Percentiles rank a stretch among this genome's conserved stretches.
phyloP scores from a whole-genome alignment of 2,113 vertebrate genomes.

The Toxostoma redivivum region DNA sequence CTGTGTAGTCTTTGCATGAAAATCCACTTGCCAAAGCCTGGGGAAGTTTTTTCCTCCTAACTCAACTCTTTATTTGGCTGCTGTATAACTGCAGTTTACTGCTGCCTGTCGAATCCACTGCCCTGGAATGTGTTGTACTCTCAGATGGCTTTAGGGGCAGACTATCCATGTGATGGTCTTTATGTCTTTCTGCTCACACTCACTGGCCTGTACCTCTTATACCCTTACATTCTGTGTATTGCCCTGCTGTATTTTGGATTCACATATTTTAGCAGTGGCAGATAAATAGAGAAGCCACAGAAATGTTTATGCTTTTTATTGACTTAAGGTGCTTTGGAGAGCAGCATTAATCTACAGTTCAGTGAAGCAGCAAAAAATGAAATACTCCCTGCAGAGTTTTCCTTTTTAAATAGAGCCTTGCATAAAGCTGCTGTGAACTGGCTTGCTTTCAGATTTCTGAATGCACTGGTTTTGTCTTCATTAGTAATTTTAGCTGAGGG shows the following conservation, averaged over 20 bases:
- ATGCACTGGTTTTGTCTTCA: conserved; percentile 16
- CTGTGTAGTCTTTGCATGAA: background rate
- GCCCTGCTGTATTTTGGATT: background rate
- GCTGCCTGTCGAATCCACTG: background rate
- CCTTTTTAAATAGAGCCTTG: background rate
- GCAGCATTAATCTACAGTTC: conserved; percentile 45
- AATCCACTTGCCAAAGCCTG: background rate
- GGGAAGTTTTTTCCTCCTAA: background rate
- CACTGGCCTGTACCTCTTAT: background rate
- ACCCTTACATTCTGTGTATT: background rate
- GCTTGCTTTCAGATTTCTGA: background rate
- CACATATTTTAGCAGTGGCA: background rate
- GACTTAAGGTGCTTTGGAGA: conserved; percentile 25
- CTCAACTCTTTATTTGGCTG: background rate
- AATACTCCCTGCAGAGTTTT: conserved; percentile 44
- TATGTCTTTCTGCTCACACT: background rate
- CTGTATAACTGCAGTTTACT: background rate
- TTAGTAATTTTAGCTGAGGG: conserved; percentile 39
- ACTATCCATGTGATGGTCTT: background rate
- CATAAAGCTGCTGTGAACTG: conserved; percentile 34
- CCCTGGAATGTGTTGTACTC: background rate
- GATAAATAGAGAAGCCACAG: background rate
- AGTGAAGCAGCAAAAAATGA: conserved; percentile 42
- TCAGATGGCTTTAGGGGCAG: background rate
- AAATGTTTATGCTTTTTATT: conserved; percentile 34